phyloP scores from a whole-genome alignment of 2,113 vertebrate species.

The zebrafish (Danio rerio) region DNA sequence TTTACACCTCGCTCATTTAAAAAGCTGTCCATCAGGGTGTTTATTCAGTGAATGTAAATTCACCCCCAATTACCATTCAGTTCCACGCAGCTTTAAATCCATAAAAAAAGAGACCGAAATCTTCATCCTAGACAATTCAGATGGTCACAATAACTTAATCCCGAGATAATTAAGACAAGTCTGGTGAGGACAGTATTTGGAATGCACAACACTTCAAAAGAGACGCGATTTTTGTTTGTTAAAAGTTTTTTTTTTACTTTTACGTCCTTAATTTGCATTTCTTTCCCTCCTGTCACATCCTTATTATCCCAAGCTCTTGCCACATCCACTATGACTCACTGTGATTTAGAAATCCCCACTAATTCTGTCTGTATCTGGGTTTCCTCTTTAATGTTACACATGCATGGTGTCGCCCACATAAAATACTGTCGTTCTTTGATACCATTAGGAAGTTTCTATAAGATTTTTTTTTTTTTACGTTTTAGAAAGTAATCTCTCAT shows the following conservation, averaged over 20 bases:
- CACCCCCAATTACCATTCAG: conserved; percentile 74
- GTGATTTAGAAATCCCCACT: not conserved
- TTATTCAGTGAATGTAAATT: conserved; percentile 77
- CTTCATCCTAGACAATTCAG: conserved; percentile 60
- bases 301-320: conserved; percentile 7
- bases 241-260: conserved; percentile 10
- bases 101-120: conserved; percentile 43
- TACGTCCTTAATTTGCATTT: conserved; percentile 24
- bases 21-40: conserved; percentile 71
- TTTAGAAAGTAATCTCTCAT: not conserved
- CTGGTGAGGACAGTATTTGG: conserved; percentile 51
- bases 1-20: conserved; percentile 69
- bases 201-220: conserved; percentile 13
- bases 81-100: conserved; percentile 60
- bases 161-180: conserved; percentile 66
- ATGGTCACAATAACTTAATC: conserved; percentile 72
- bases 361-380: conserved; percentile 8
- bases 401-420: not conserved
- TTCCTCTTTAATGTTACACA: not conserved
- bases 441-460: not conserved
- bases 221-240: conserved; percentile 30
- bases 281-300: conserved; percentile 9
- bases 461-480: not conserved
- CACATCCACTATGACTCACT: not conserved
- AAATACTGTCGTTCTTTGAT: not conserved